Conservation (phyloP, 2,113 vertebrate genomes). For the Lophura nycthemera region DNA sequence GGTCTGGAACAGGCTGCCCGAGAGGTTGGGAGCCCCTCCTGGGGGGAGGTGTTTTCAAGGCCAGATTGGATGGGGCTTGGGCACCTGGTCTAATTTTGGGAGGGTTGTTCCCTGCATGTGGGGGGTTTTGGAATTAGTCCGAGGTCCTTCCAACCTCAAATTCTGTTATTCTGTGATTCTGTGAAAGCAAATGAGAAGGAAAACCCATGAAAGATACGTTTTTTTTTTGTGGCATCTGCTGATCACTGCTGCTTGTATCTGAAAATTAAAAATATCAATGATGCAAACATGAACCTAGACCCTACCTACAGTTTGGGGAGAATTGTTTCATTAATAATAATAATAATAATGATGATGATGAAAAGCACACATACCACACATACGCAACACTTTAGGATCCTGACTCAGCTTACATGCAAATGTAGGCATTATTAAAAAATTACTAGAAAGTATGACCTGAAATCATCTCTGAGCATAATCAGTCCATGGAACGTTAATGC, state of each 20-base stretch:
- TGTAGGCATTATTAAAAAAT: neutral
- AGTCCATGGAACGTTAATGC: neutral
- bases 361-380: rapidly evolving
- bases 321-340: neutral
- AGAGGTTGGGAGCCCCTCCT: too few relatives aligned
- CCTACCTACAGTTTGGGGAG: neutral
- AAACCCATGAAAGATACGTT: too few relatives aligned
- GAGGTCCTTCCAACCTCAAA: too few relatives aligned
- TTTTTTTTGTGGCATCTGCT: neutral
- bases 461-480: neutral
- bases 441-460: neutral
- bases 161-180: too few relatives aligned
- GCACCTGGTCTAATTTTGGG: too few relatives aligned
- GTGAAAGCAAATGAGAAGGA: too few relatives aligned
- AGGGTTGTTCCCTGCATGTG: too few relatives aligned
- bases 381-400: rapidly evolving
- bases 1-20: too few relatives aligned
- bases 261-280: neutral
- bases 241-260: neutral
- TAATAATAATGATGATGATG: neutral
- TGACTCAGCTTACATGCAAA: rapidly evolving
- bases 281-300: rapidly evolving
- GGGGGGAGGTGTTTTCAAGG: too few relatives aligned
- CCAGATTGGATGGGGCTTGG: too few relatives aligned
- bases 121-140: too few relatives aligned